These are phyloP conservation scores for Artibeus jamaicensis DNA, from an alignment of 2,797 vertebrate genomes.

Conservation along the genomic window DNA sequence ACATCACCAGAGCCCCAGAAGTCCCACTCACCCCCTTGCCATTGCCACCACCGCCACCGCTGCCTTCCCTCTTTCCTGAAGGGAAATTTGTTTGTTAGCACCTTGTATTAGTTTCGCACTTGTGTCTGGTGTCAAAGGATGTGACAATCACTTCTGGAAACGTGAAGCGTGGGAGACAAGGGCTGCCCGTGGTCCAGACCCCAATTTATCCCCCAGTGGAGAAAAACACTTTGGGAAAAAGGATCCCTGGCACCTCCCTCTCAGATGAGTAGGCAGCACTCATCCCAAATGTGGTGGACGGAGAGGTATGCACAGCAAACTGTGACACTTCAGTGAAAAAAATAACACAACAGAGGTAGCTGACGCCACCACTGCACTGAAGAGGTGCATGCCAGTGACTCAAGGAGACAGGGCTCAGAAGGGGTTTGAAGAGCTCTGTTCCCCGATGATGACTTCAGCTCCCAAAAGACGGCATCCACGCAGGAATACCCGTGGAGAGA, in stretches of 20 bases:
- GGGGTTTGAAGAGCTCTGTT: background rate
- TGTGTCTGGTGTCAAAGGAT: background rate
- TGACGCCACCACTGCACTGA: accelerated
- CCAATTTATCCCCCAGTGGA: background rate
- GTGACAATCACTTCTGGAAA: background rate
- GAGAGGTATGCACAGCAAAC: background rate
- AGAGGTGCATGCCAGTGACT: background rate
- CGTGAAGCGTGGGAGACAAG: too few relatives aligned
- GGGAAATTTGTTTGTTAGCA: background rate
- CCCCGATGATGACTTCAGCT: background rate
- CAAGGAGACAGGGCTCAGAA: background rate
- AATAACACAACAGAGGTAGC: background rate
- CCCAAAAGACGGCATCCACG: background rate
- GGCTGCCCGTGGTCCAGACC: background rate
- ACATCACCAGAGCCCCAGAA: background rate
- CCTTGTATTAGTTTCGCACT: background rate
- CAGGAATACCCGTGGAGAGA: background rate
- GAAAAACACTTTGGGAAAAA: background rate
- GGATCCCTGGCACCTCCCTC: too few relatives aligned
- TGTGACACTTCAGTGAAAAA: background rate
- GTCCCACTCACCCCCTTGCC: accelerated
- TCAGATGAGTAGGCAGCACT: background rate
- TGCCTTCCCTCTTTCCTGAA: background rate
- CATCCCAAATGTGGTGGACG: background rate
- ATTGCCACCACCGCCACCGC: accelerated